Percentiles rank a stretch among this genome's conserved stretches.
Evolutionary conservation across 2,113 vertebrate genomes (phyloP).

Genomic region (Pomatorhinus ruficollis): DNA sequence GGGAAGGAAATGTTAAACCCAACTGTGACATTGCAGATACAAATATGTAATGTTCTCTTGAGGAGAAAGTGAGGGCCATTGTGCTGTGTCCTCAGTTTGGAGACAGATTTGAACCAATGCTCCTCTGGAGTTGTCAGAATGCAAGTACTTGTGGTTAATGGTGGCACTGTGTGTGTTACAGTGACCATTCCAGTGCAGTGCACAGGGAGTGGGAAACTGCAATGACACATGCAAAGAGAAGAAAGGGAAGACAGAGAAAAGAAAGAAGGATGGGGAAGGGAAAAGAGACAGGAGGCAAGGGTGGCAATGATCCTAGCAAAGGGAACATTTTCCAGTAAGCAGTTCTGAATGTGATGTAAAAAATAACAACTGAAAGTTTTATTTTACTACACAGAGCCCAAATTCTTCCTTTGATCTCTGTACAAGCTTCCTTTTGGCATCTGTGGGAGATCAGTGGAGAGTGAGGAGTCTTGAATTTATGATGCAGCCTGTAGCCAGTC

Average conservation of each 20-base stretch:
- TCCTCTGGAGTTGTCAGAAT: background rate
- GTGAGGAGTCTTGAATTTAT: conserved; percentile 34
- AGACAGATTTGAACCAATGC: background rate
- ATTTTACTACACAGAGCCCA: conserved; percentile 56
- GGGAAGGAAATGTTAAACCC: background rate
- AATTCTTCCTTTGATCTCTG: conserved; percentile 64
- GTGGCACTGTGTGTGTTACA: background rate
- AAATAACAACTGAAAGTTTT: conserved; percentile 68
- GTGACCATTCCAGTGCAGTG: background rate
- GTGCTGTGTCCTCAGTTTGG: background rate
- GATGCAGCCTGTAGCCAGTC: background rate
- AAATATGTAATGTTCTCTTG: background rate
- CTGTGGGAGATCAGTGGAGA: conserved; percentile 52
- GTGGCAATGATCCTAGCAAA: conserved; percentile 19
- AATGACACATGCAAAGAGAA: background rate
- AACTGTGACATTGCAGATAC: background rate
- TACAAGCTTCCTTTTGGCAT: conserved; percentile 62
- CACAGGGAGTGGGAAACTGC: background rate
- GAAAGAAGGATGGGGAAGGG: background rate
- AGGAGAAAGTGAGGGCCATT: background rate
- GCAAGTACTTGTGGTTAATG: background rate
- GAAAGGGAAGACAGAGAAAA: background rate
- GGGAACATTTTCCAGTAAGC: conserved; percentile 49
- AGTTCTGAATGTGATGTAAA: conserved; percentile 51
- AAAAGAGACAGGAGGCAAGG: background rate